Evolutionary conservation across 2,113 vertebrate species (phyloP), one percentile per base, ranked within the genome.

Genomic region (Cervus canadensis): DNA sequence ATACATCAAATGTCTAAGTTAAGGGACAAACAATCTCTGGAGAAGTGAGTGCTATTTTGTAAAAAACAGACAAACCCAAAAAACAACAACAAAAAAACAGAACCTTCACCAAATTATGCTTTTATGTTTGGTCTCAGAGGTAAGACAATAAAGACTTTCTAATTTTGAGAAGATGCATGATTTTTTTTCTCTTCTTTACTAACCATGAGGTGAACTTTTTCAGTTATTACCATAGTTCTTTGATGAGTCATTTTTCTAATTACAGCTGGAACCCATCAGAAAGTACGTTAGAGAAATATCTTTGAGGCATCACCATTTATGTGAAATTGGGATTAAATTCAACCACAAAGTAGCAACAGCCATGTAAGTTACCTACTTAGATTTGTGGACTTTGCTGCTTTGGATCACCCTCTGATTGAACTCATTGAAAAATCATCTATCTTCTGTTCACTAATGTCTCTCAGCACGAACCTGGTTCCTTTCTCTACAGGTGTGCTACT

Each of bases 251-350:
- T 57, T 86, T 83, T 95, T 88, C 59, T 56, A 67, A 64, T 79
- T 19, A 71, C 78, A 98, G 98, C 62, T 92, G 54, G 91, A 98
- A 9, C 81, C 95, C 64, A 97, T 98, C 86, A 9, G 96, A 81
- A 98, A 95, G 82, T 97, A 98, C 0, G 0, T 98, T 17, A 96
- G 17, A 91, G 96, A 97, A 74, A 83, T 95, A 0, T 36, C 95
- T 90, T 79, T 82, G 62, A 89, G 92, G 45, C 97, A 98, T 94
- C 97, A 96, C 17, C 97, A 98, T 54, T 95, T 95, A 0, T 98
- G 98, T 81, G 97, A 78, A 6, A 97, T 98, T 87, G 9, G 98
- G 40, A 90, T 89, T 26, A 97, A 97, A 64, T 98, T 98, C 89
- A 96, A 95, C 59, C 90, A 92, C 82, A 94, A 92, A 79, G 76